phyloP scores from a whole-genome alignment of 2,888 invertebrate genomes.

The Scelioninae gen. 2 region DNA sequence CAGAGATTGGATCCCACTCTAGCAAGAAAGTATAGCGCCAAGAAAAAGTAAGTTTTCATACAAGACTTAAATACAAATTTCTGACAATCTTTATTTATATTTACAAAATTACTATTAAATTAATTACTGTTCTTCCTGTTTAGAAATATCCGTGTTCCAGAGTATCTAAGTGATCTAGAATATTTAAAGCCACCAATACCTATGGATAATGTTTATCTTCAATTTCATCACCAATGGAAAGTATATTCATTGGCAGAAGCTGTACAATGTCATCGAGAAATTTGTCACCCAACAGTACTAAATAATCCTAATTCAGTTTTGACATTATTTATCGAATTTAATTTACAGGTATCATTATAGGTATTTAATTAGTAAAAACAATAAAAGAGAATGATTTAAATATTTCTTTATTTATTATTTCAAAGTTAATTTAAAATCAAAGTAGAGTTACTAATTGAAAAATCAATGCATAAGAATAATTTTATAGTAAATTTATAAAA shows the following conservation, averaged over 20 bases:
- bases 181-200: slow-evolving; percentile 15
- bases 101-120: neutral
- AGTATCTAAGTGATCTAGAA: slow-evolving; percentile 28
- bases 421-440: too few species aligned
- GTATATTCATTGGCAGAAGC: slow-evolving; percentile 85
- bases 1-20: too few species aligned
- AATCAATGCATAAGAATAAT: too few species aligned
- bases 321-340: slow-evolving; percentile 84
- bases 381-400: too few species aligned
- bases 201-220: slow-evolving; percentile 81
- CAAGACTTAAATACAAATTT: too few species aligned
- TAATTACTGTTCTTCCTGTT: neutral
- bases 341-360: slow-evolving; percentile 86
- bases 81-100: too few species aligned
- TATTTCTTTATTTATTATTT: too few species aligned
- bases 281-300: slow-evolving; percentile 88
- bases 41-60: slow-evolving; percentile 1
- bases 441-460: too few species aligned
- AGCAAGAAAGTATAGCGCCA: neutral
- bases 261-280: slow-evolving; percentile 85
- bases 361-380: too few species aligned
- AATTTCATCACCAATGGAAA: slow-evolving; percentile 78
- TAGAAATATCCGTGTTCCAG: slow-evolving; percentile 21
- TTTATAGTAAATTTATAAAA: too few species aligned
- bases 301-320: slow-evolving; percentile 85